Evolutionary conservation across 53 echinoderm and acorn worm genomes (phyloP), one percentile per base, ranked within the genome.

Genomic region (Patiria pectinifera): DNA sequence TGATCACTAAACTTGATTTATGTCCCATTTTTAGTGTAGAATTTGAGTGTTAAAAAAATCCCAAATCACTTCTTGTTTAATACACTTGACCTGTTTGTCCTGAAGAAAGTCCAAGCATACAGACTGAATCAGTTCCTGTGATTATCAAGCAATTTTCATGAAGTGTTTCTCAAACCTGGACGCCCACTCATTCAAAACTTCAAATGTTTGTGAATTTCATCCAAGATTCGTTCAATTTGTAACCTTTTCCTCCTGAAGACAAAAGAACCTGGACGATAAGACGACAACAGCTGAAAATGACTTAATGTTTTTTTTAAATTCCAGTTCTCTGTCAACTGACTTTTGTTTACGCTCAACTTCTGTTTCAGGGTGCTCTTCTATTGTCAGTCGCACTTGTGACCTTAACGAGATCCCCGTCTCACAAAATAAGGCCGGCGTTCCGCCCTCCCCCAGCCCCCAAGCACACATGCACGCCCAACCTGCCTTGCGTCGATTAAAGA

Each of bases 281-380:
- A 4, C 70, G 21, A 70, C 70, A 70, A 13, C 16, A 3, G 19
- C 2, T 18, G 4, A 70, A 2, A 70, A 23, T 74, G 74, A 23
- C 24, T 10, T 6, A 21, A 11, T 24, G 22, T 7, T 23, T 74
- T 23, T 48, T 21, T 69, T 82, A 19, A 10, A 5, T 86, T 72
- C 49, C 71, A 72, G 86, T 75, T 49, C 12, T 71, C 70, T 48
- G 62, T 86, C 74, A 35, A 86, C 86, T 22, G 70, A 78, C 71
- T 86, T 86, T 86, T 86, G 72, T 86, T 86, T 74, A 24, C 86
- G 69, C 86, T 86, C 86, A 48, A 71, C 71, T 71, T 86, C 47
- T 47, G 71, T 86, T 86, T 53, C 86, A 86, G 86, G 86, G 48
- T 69, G 47, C 59, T 48, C 15, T 86, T 45, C 45, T 78, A 45